Evolutionary conservation across 2,888 invertebrate species (phyloP), one percentile per base, ranked within the genome.

Genomic region (Eledona agricola): DNA sequence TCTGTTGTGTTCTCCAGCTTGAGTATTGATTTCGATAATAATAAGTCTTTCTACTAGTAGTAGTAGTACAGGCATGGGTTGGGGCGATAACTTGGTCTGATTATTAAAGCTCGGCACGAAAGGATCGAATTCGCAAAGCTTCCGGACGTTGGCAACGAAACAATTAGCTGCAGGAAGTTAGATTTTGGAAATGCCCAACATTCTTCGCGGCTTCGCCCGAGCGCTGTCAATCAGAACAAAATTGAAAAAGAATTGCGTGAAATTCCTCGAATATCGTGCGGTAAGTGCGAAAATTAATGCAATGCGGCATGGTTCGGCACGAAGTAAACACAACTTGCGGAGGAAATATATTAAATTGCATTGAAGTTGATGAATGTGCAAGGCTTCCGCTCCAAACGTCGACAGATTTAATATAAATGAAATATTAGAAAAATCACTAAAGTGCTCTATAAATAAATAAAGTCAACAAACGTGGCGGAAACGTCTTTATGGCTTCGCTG

Each of bases 11-110:
- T 47, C 40, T 38, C 49, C 38, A 37, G 38, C 31, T 40, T 31
- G 22, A 42, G 42, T 53, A 53, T 53, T 53, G 53, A 53, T 53
- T 53, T 49, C 42, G 53, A 49, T 53, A 53, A 53, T 53, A 53
- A 53, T 53, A 53, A 53, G 49, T 53, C 49, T 49, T 25, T 42
- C 32, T 22, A 5, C 34, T 32, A n/a, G n/a, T n/a, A n/a, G 17
- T 43, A 32, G 38, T 45, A 45, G 45, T 51, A 46, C 37, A n/a
- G n/a, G n/a, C 38, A 37, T 34, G 34, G 38, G 13, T 32, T 32
- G 10, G 42, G 26, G 29, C 47, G 53, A 53, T 53, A 53, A 47
- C 47, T 53, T 26, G 19, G 22, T 34, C 12, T 42, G 47, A 49
- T 53, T 49, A 53, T 53, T 53, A 53, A 53, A 43, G 42, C 22